Evolutionary conservation across 2,888 invertebrate genomes (phyloP).

Genomic region (Caenorhabditis sp.): DNA sequence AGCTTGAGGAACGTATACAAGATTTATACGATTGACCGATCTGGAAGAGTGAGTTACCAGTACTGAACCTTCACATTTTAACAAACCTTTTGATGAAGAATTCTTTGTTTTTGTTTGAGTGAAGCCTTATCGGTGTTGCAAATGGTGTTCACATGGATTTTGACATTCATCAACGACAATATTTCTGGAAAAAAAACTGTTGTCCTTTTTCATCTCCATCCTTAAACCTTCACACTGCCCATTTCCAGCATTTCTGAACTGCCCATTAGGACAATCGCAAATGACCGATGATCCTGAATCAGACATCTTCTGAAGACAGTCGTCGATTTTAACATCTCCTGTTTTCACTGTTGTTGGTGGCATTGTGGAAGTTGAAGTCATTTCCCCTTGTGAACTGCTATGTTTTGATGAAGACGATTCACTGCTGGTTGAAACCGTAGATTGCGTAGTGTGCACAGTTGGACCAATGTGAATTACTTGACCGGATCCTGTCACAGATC

Average conservation of each 20-base stretch:
- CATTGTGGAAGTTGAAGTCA: not conserved
- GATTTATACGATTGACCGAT: constrained; percentile 37
- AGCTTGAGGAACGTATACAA: constrained; percentile 22
- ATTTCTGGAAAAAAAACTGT: constrained; percentile 25
- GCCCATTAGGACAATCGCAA: constrained; percentile 62
- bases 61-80: too few relatives aligned
- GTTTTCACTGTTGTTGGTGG: constrained; percentile 30
- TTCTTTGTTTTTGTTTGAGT: constrained; percentile 36
- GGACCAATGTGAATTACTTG: constrained; percentile 52
- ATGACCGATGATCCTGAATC: not conserved
- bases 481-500: constrained; percentile 8
- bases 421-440: not conserved
- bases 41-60: constrained; percentile 13
- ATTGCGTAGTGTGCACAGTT: constrained; percentile 13
- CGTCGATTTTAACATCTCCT: constrained; percentile 31
- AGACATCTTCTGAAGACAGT: constrained; percentile 41
- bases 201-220: not conserved
- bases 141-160: constrained; percentile 36
- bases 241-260: constrained; percentile 32
- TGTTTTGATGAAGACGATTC: not conserved
- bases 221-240: constrained; percentile 57
- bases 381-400: not conserved
- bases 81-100: constrained; percentile 57
- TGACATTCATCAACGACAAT: constrained; percentile 39
- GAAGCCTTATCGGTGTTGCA: constrained; percentile 33